phyloP scores from a whole-genome alignment of 2,113 vertebrate species.

The Passer montanus region DNA sequence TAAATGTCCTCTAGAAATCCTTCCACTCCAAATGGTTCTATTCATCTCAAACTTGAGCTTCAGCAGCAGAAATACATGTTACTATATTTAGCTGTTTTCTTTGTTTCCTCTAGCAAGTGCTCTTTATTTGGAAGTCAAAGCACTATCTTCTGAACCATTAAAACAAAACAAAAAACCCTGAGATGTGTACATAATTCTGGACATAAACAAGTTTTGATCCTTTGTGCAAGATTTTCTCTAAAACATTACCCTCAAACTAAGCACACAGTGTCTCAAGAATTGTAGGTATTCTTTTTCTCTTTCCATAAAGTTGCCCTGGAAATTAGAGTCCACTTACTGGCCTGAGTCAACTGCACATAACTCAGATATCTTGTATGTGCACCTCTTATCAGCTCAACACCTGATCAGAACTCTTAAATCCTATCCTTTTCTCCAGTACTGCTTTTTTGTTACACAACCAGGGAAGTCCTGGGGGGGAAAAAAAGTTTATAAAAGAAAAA shows the following conservation, averaged over 20 bases:
- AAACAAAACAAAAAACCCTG: not conserved
- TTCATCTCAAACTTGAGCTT: not conserved
- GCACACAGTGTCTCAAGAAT: accelerated
- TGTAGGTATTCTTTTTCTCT: not conserved
- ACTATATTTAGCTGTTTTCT: not conserved
- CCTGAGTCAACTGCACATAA: not conserved
- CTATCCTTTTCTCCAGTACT: not conserved
- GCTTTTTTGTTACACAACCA: not conserved
- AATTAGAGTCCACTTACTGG: not conserved
- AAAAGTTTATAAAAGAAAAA: not conserved
- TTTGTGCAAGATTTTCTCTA: not conserved
- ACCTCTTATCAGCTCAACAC: not conserved
- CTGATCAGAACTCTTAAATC: not conserved
- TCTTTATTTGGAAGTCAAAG: not conserved
- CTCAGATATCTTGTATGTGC: not conserved
- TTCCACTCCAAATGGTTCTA: not conserved
- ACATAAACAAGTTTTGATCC: not conserved
- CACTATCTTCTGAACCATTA: not conserved
- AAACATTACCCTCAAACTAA: not conserved
- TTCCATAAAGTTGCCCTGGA: not conserved
- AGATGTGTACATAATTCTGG: not conserved
- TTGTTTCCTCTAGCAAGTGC: not conserved
- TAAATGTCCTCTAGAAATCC: not conserved
- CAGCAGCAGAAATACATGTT: not conserved
- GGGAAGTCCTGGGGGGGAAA: not conserved